Percentiles rank a stretch among this genome's conserved stretches.
These are phyloP conservation scores for Trichosurus vulpecula DNA, from an alignment of 2,797 vertebrate genomes.

Conservation along the genomic window DNA sequence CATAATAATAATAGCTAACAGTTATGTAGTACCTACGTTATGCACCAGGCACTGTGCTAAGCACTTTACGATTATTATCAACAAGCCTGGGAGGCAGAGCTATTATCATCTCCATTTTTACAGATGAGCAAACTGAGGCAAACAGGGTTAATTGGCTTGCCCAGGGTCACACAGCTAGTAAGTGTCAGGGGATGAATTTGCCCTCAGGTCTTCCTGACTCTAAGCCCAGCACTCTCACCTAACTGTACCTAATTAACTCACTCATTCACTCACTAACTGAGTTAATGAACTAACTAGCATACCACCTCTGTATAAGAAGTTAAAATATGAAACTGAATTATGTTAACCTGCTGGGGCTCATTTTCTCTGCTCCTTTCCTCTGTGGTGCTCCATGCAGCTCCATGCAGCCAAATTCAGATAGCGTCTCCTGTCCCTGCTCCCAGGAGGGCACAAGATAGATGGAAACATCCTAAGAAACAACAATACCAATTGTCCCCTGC, in stretches of 20 bases:
- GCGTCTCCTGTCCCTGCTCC: neutral
- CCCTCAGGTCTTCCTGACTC: neutral
- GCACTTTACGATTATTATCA: neutral
- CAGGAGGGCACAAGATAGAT: conserved; percentile 49
- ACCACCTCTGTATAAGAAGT: neutral
- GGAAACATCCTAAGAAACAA: conserved; percentile 57
- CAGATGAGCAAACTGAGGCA: neutral
- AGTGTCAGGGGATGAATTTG: neutral
- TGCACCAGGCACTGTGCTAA: neutral
- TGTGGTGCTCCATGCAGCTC: neutral
- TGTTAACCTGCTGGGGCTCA: neutral
- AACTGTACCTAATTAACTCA: neutral
- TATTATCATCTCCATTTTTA: neutral
- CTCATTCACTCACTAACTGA: too few relatives aligned
- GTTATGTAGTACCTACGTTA: neutral
- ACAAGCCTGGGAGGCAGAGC: neutral
- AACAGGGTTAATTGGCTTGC: neutral
- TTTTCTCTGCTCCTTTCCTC: neutral
- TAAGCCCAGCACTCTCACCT: neutral
- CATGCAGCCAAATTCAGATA: neutral
- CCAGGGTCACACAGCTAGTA: neutral
- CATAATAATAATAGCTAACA: neutral
- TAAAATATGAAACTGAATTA: neutral
- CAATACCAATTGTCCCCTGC: conserved; percentile 61
- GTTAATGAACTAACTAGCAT: neutral